Base-by-base conservation (phyloP, 2,797 vertebrate genomes). In the Sebastes itinus region DNA sequence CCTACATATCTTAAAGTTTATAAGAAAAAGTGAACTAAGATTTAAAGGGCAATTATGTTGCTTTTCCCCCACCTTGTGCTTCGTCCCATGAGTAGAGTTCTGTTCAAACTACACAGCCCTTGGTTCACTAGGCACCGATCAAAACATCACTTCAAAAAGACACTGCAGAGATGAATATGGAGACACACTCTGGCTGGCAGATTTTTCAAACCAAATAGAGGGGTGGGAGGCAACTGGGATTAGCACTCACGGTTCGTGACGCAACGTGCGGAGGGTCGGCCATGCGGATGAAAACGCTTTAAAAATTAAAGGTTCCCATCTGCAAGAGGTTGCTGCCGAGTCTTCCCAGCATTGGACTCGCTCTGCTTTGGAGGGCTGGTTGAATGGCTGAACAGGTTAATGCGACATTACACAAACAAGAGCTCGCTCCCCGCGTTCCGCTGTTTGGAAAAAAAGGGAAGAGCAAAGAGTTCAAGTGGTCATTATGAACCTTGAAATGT, bases 251-350 rank as follows among this genome's bases (percentile, higher is more conserved):
- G 65, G 75, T 89, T 90, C 2, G 72, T 94, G 94, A 94, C 65
- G 91, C 92, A 94, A 93, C 76, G 72, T 79, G 87, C 78, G 16
- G 78, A 77, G 75, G 87, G 76, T 87, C 94, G 90, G 92, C 90
- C 94, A 93, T 68, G 94, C 88, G 83, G 87, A 94, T 74, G 71
- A 94, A 95, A 95, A 89, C 16, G 79, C 88, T 95, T 95, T 96
- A 96, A 96, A 95, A 95, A 96, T 95, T 94, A 79, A 96, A 95
- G 89, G 76, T 86, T 91, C 88, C 92, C 92, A 92, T 95, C 94
- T 94, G 93, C 80, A 77, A 84, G 85, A 83, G 88, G 87, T 83
- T 83, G 87, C 75, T 65, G 87, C 88, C 16, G 77, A 72, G 84
- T 80, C 88, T 87, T 92, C 85, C 78, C 83, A 62, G 91, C 85